Percentiles rank a stretch among this genome's conserved stretches.
Conservation (phyloP, 2,113 vertebrate species). For the Cygnus buccinator region DNA sequence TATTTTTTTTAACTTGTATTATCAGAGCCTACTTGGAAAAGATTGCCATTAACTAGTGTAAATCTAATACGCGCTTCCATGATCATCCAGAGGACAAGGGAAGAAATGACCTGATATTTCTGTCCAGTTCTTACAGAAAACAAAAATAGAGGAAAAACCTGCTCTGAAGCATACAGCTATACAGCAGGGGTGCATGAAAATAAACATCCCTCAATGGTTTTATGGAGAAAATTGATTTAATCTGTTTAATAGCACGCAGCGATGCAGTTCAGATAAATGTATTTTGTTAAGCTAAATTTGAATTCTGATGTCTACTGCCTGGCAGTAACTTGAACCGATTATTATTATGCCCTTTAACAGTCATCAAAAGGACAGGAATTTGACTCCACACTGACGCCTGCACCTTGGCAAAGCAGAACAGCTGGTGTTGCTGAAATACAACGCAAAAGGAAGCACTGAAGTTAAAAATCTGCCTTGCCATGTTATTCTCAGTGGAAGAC, state of each 20-base stretch:
- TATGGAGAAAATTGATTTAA: not conserved
- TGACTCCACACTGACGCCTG: not conserved
- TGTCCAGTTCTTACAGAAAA: not conserved
- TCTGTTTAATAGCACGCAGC: not conserved
- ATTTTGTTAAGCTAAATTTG: not conserved
- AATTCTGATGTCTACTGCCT: not conserved
- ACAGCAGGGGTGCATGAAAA: not conserved
- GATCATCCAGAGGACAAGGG: not conserved
- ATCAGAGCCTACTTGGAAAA: conserved; percentile 6
- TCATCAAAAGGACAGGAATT: not conserved
- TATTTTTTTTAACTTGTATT: not conserved
- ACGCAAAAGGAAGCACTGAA: not conserved
- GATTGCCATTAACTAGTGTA: not conserved
- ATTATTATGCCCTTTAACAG: not conserved
- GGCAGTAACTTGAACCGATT: not conserved
- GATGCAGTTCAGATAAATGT: not conserved
- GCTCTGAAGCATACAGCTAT: not conserved
- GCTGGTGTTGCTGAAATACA: not conserved
- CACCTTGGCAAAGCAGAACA: not conserved
- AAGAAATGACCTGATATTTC: not conserved
- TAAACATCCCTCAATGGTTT: not conserved
- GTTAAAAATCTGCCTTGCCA: not conserved
- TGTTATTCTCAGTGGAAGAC: not conserved
- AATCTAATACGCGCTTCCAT: not conserved
- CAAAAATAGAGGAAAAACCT: not conserved